Conservation (phyloP, 2,888 invertebrate species). For the Zeuzera pyrina region DNA sequence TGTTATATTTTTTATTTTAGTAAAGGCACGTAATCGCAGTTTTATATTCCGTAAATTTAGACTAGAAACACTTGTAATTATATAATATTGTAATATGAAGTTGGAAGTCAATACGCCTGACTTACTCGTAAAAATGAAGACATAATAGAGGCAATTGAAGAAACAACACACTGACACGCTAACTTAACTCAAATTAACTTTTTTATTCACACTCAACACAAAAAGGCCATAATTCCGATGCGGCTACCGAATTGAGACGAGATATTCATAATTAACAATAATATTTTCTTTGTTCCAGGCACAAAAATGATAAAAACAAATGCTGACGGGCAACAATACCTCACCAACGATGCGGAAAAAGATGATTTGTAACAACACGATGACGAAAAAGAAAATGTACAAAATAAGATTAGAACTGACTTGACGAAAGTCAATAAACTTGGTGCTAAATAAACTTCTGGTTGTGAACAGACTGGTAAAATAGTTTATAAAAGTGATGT, state of each 20-base stretch:
- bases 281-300: slow-evolving; percentile 61
- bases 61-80: too few species aligned
- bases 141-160: slow-evolving; percentile 42
- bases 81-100: too few species aligned
- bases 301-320: slow-evolving; percentile 26
- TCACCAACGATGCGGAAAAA: slow-evolving; percentile 26
- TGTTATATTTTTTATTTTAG: too few species aligned
- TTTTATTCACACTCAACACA: slow-evolving; percentile 26
- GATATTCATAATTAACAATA: slow-evolving; percentile 28
- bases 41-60: too few species aligned
- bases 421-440: slow-evolving; percentile 33
- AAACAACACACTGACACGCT: slow-evolving; percentile 33
- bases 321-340: slow-evolving; percentile 15
- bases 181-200: slow-evolving; percentile 35
- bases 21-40: too few species aligned
- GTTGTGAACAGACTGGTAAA: slow-evolving; percentile 2
- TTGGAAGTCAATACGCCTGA: too few species aligned
- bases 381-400: slow-evolving; percentile 38
- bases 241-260: slow-evolving; percentile 32
- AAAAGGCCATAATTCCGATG: slow-evolving; percentile 28
- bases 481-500: slow-evolving; percentile 6
- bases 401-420: slow-evolving; percentile 52
- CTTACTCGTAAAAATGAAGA: slow-evolving; percentile 42
- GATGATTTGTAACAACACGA: slow-evolving; percentile 27
- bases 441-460: not conserved